Percentiles rank a stretch among this genome's conserved stretches.
Conservation (phyloP, 1,140 invertebrate genomes). For the Ceratosolen solmsi region DNA sequence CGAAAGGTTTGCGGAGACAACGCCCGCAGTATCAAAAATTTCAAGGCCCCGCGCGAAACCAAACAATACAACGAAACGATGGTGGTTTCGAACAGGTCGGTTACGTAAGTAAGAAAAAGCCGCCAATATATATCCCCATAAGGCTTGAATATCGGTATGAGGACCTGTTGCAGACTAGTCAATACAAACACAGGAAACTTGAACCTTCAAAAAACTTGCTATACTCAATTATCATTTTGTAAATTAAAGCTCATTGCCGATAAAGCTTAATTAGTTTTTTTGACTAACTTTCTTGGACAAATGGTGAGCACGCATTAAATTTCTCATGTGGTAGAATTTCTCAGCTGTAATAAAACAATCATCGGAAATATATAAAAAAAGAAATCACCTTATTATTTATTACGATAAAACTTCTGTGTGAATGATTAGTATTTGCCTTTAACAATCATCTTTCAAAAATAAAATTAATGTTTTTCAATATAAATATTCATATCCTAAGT, state of each 20-base stretch:
- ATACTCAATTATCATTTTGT: background rate
- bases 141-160: no score
- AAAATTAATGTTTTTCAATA: no score
- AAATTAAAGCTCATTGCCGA: background rate
- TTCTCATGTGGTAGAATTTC: no score
- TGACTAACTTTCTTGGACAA: background rate
- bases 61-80: conserved; percentile 34
- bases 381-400: no score
- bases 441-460: no score
- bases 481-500: no score
- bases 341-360: no score
- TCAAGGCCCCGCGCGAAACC: conserved; percentile 49
- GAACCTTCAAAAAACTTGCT: background rate
- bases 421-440: no score
- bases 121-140: background rate
- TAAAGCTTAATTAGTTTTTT: background rate
- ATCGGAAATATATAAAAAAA: no score
- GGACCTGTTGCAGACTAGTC: background rate
- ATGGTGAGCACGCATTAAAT: no score
- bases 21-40: conserved; percentile 56
- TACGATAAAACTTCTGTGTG: no score
- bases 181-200: background rate
- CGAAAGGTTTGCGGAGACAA: conserved; percentile 16
- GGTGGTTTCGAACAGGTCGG: conserved; percentile 59
- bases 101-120: conserved; percentile 57